Conservation (phyloP, 2,113 vertebrate species). For the Odocoileus virginianus region DNA sequence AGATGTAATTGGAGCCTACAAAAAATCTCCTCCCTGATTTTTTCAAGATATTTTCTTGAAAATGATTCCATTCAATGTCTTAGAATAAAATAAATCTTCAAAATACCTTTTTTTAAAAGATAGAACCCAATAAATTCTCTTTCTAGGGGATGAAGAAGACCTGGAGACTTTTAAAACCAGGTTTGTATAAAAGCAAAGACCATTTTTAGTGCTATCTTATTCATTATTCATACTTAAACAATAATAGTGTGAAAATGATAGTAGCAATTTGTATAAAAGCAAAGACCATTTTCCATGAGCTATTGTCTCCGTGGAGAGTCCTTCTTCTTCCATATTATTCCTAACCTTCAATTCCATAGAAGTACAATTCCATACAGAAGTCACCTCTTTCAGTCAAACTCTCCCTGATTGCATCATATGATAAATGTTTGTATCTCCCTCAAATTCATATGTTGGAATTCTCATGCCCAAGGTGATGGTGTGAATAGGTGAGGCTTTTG, state of each 20-base stretch:
- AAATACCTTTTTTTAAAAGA: not conserved
- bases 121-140: not conserved
- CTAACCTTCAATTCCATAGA: not conserved
- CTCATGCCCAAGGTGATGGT: not conserved
- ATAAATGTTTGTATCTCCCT: not conserved
- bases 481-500: not conserved
- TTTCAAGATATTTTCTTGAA: not conserved
- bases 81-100: constrained; percentile 2
- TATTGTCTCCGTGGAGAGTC: not conserved
- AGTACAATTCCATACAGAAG: not conserved
- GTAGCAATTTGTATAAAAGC: not conserved
- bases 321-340: not conserved
- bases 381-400: not conserved
- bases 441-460: not conserved
- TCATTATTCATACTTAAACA: not conserved
- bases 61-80: not conserved
- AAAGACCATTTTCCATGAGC: not conserved
- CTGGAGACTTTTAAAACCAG: not conserved
- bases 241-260: not conserved
- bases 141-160: not conserved
- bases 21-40: not conserved
- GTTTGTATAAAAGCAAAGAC: not conserved
- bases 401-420: not conserved
- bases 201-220: not conserved
- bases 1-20: no score